Conservation (phyloP, 2,888 invertebrate species). For the Cryptus viduatorius region DNA sequence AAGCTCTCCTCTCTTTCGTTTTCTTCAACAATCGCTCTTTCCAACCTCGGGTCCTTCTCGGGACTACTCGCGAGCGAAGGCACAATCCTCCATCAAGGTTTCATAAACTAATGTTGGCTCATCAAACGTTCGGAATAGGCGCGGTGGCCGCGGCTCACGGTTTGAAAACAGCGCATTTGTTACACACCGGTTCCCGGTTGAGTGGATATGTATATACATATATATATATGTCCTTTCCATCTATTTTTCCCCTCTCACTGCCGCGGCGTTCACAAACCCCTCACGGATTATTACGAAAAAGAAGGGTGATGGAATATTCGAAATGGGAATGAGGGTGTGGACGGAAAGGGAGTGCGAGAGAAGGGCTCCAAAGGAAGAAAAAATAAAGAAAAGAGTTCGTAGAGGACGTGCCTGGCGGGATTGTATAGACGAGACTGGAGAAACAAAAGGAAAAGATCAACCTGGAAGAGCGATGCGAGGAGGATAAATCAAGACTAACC, state of each 20-base stretch:
- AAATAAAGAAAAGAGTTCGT: slow-evolving; percentile 43
- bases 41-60: slow-evolving; percentile 18
- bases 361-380: slow-evolving; percentile 47
- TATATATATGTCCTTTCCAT: slow-evolving; percentile 49
- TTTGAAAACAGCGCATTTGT: slow-evolving; percentile 83
- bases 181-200: slow-evolving; percentile 69
- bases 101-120: slow-evolving; percentile 78
- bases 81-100: slow-evolving; percentile 78
- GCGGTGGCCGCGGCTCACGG: slow-evolving; percentile 48
- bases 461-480: slow-evolving; percentile 81
- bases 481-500: slow-evolving; percentile 84
- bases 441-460: slow-evolving; percentile 77
- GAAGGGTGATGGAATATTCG: slow-evolving; percentile 68
- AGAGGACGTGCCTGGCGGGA: slow-evolving; percentile 33
- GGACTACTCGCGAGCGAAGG: slow-evolving; percentile 63
- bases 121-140: slow-evolving; percentile 73
- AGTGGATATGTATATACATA: slow-evolving; percentile 27
- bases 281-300: slow-evolving; percentile 77
- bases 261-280: slow-evolving; percentile 65
- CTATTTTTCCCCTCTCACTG: slow-evolving; percentile 41
- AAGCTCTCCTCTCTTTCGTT: slow-evolving; percentile 32
- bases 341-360: slow-evolving; percentile 53
- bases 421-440: slow-evolving; percentile 64
- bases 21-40: slow-evolving; percentile 52
- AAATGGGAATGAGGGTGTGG: slow-evolving; percentile 47